These are phyloP conservation scores for Alosa sapidissima DNA, from an alignment of 2,797 vertebrate species.

Conservation along the genomic window DNA sequence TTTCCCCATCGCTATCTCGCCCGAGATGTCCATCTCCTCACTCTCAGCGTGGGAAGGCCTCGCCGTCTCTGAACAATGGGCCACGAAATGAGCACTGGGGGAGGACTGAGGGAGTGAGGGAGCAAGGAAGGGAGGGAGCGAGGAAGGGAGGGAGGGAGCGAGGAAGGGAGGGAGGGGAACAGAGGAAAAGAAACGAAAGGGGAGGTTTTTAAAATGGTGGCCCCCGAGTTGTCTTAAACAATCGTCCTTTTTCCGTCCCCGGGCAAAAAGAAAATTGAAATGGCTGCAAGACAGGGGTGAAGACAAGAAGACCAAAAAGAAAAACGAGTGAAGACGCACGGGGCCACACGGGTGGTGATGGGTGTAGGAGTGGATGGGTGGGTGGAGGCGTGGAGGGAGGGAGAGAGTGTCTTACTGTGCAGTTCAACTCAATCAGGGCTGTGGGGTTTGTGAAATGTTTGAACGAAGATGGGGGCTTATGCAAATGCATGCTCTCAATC, in stretches of 20 bases:
- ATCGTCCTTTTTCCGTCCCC: background rate
- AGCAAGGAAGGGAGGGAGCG: conserved; percentile 21
- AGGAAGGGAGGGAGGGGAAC: conserved; percentile 23
- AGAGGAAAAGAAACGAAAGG: background rate
- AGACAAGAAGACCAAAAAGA: background rate
- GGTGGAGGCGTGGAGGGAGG: background rate
- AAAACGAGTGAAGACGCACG: background rate
- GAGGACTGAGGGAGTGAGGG: background rate
- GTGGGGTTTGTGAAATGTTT: background rate
- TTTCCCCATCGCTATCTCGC: conserved; percentile 43
- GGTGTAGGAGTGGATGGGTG: background rate
- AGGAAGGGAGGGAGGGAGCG: too few species aligned
- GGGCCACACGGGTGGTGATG: background rate
- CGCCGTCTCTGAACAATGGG: conserved; percentile 34
- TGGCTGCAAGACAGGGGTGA: background rate
- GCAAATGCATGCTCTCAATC: conserved; percentile 43
- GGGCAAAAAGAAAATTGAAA: background rate
- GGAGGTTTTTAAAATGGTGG: background rate
- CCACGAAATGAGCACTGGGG: background rate
- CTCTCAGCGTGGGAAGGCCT: conserved; percentile 27
- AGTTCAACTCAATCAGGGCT: background rate
- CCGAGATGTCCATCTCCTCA: conserved; percentile 43
- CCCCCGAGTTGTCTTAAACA: background rate
- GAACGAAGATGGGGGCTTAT: conserved; percentile 27
- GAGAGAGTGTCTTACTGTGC: background rate